Conservation (phyloP, 2,888 invertebrate genomes). For the Notocelia uddmanniana region DNA sequence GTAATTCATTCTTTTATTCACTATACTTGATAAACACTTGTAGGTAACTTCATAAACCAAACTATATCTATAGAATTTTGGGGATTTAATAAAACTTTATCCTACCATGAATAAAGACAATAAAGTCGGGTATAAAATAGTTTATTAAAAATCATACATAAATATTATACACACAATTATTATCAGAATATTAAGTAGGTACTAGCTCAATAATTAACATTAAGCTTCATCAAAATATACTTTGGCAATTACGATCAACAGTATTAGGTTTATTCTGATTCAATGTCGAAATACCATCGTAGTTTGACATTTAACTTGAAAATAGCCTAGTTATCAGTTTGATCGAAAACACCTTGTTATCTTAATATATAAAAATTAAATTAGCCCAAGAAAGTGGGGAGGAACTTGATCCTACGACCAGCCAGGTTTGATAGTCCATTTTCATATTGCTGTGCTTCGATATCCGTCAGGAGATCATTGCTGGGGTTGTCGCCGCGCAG, state of each 20-base stretch:
- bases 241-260: background rate
- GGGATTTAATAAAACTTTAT: background rate
- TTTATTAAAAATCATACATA: slow-evolving; percentile 13
- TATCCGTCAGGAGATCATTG: slow-evolving; percentile 71
- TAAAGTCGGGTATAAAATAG: background rate
- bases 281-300: background rate
- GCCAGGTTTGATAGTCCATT: slow-evolving; percentile 65
- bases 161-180: slow-evolving; percentile 1
- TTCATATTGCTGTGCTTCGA: slow-evolving; percentile 68
- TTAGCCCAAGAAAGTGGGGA: slow-evolving; percentile 78
- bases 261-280: background rate
- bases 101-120: background rate
- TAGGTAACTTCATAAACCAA: background rate
- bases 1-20: no score
- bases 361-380: slow-evolving; percentile 7
- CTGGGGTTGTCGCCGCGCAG: slow-evolving; percentile 70
- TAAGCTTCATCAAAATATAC: background rate
- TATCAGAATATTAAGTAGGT: background rate
- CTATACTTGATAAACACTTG: no score
- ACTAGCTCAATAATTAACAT: background rate
- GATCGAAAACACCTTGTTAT: slow-evolving; percentile 3
- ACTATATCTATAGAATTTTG: background rate
- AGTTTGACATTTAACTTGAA: background rate
- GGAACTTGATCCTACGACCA: slow-evolving; percentile 76
- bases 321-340: background rate